These are phyloP conservation scores for Sorex maritimensis DNA, from an alignment of 2,797 vertebrate genomes.

Conservation along the genomic window DNA sequence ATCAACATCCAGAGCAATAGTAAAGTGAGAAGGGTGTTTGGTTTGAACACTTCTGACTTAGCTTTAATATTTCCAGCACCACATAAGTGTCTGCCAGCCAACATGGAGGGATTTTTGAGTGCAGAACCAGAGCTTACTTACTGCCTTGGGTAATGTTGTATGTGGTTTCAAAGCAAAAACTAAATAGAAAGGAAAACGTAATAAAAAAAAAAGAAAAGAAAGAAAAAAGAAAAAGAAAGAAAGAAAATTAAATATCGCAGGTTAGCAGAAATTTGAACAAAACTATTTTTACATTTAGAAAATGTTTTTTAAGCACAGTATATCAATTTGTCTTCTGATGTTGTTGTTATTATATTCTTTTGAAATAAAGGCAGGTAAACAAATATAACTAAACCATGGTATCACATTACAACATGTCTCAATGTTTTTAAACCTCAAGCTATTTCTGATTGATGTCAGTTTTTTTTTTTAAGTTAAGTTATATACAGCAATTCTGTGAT, in stretches of 20 bases:
- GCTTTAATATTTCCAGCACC: too few species aligned
- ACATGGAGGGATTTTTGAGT: too few species aligned
- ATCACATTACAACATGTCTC: slow-evolving; percentile 10
- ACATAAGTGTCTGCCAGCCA: too few species aligned
- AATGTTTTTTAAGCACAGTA: background rate
- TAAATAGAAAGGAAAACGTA: too few species aligned
- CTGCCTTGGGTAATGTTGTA: too few species aligned
- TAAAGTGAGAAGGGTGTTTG: too few species aligned
- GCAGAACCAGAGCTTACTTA: too few species aligned
- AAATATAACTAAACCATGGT: slow-evolving; percentile 3
- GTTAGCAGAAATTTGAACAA: background rate
- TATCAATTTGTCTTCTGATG: background rate
- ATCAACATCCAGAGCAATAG: too few species aligned
- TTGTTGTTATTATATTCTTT: background rate
- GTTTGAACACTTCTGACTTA: too few species aligned
- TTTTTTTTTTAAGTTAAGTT: background rate
- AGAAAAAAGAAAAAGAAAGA: background rate
- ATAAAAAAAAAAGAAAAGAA: too few species aligned
- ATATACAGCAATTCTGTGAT: slow-evolving; percentile 56
- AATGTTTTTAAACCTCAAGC: slow-evolving; percentile 25
- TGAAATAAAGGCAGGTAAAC: background rate
- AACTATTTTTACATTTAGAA: background rate
- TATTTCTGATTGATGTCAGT: slow-evolving; percentile 42
- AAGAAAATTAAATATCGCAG: background rate
- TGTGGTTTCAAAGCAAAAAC: too few species aligned